Conservation (phyloP, 1,140 invertebrate genomes). For the Leptinotarsa lineolata region DNA sequence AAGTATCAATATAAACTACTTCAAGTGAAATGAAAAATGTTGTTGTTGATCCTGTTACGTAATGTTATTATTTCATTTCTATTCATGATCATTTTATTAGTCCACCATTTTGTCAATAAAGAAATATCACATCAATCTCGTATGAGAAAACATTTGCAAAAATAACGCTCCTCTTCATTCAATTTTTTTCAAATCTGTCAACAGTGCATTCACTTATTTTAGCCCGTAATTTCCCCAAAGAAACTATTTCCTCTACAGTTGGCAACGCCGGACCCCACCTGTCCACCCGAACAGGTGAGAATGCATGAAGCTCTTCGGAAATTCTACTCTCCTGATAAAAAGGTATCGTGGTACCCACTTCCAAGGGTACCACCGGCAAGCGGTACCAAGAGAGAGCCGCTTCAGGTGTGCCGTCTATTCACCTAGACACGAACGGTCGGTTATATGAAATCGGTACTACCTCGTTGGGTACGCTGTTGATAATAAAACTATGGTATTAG, state of each 20-base stretch:
- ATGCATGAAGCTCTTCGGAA: neutral
- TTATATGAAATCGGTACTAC: neutral
- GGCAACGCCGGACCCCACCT: slow-evolving; percentile 21
- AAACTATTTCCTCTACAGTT: slow-evolving; percentile 7
- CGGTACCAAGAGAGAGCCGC: neutral
- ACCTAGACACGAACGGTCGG: neutral
- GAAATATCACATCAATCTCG: too few species aligned
- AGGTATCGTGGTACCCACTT: slow-evolving; percentile 41
- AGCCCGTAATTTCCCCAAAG: neutral
- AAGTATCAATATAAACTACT: too few species aligned
- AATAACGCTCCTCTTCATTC: too few species aligned
- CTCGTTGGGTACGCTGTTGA: neutral
- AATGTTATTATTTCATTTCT: too few species aligned
- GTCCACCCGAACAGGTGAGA: slow-evolving; percentile 9
- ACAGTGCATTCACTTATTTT: neutral
- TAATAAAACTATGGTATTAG: neutral
- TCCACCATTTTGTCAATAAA: too few species aligned
- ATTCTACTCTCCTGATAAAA: slow-evolving; percentile 30
- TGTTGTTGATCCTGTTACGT: too few species aligned
- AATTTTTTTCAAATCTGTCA: neutral
- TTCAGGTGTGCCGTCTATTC: neutral
- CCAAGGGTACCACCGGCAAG: slow-evolving; percentile 24
- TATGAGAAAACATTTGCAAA: too few species aligned
- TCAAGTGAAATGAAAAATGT: too few species aligned
- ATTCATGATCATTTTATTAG: too few species aligned